phyloP scores from a whole-genome alignment of 2,888 invertebrate species.

The Diarsia brunnea region DNA sequence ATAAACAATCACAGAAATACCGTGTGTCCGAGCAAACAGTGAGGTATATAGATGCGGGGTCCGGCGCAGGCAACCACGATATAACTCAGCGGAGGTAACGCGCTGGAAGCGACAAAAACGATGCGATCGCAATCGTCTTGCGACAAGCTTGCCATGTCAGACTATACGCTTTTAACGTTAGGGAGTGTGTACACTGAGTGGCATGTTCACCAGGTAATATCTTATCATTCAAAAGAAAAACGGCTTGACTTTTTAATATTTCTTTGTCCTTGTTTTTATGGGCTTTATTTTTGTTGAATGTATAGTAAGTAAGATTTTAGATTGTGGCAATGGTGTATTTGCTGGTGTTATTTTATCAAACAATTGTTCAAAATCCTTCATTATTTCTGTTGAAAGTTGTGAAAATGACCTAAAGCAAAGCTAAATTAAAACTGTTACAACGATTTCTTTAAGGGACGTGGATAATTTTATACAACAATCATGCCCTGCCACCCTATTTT shows the following conservation, averaged over 20 bases:
- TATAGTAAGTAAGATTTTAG: neutral
- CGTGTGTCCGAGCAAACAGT: neutral
- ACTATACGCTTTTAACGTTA: slow-evolving; percentile 20
- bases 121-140: slow-evolving; percentile 42
- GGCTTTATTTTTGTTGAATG: neutral
- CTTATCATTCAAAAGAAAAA: neutral
- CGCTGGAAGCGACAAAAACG: slow-evolving; percentile 42
- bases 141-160: slow-evolving; percentile 12
- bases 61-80: slow-evolving; percentile 4
- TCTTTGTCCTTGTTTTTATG: neutral
- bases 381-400: neutral
- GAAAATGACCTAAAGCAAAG: neutral
- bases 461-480: neutral
- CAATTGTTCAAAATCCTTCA: neutral
- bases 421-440: neutral
- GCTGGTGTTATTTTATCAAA: neutral
- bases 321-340: neutral
- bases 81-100: slow-evolving; percentile 31
- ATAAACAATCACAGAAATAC: neutral
- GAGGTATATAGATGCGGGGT: slow-evolving; percentile 7
- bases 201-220: neutral
- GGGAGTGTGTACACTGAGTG: slow-evolving; percentile 2
- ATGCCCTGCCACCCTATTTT: slow-evolving; percentile 12
- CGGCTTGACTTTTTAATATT: neutral
- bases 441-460: neutral